Conservation (phyloP, 2,797 vertebrate species). For the Cossypha polioptera region DNA sequence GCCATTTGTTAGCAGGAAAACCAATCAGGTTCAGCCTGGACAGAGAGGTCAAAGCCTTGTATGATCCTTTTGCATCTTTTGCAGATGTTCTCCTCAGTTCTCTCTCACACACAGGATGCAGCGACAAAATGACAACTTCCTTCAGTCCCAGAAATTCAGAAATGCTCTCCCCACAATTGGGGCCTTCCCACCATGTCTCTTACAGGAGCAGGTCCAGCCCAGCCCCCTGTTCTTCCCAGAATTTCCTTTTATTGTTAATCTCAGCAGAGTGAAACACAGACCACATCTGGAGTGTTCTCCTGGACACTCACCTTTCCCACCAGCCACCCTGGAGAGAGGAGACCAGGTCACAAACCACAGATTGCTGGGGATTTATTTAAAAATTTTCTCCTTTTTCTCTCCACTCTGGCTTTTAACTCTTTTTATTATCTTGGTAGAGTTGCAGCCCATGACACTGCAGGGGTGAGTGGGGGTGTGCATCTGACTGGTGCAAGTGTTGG, state of each 20-base stretch:
- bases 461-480: rapidly evolving
- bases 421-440: background rate
- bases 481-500: background rate
- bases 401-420: background rate
- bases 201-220: background rate
- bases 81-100: conserved; percentile 17
- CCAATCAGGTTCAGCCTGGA: background rate
- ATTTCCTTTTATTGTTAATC: conserved; percentile 65
- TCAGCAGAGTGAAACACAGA: background rate
- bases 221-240: background rate
- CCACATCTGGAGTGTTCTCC: background rate
- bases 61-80: background rate
- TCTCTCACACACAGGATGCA: background rate
- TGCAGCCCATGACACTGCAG: background rate
- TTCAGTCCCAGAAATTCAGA: background rate
- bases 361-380: background rate
- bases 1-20: background rate
- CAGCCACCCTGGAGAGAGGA: background rate
- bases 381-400: background rate
- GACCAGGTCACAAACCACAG: background rate
- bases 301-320: background rate
- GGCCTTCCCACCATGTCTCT: background rate
- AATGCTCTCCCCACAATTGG: background rate
- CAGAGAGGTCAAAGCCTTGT: background rate
- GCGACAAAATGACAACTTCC: background rate